Conservation (phyloP, 2,113 vertebrate genomes). For the Megaceryle maxima region DNA sequence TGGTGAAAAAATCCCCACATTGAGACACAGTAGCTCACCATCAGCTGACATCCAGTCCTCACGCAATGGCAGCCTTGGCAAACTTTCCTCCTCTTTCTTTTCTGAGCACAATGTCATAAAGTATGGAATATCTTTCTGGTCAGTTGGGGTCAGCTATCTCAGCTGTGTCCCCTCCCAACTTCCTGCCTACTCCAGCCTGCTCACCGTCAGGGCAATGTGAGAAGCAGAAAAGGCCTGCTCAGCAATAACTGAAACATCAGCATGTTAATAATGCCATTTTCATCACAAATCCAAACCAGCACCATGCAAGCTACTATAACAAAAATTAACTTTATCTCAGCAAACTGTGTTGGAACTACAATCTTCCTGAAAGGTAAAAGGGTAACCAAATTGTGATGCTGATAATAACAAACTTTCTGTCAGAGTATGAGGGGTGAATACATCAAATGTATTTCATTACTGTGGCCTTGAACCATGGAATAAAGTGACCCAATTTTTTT, state of each 20-base stretch:
- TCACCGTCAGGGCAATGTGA: background rate
- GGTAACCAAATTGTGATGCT: background rate
- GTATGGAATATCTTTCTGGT: background rate
- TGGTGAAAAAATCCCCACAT: background rate
- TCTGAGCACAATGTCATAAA: background rate
- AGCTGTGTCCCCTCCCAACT: background rate
- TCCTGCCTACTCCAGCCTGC: background rate
- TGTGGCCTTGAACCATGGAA: background rate
- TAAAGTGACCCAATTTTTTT: background rate
- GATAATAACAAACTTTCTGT: background rate
- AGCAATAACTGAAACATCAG: background rate
- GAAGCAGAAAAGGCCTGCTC: background rate
- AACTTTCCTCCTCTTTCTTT: background rate
- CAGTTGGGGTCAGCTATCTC: background rate
- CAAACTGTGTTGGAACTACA: background rate
- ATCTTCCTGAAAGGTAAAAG: background rate
- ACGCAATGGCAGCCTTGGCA: background rate
- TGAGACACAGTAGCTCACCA: background rate
- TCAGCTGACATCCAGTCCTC: background rate
- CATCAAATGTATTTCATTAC: background rate
- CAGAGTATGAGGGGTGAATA: background rate
- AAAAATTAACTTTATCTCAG: background rate
- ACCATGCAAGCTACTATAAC: background rate
- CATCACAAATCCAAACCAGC: background rate
- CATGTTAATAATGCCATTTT: background rate